Evolutionary conservation across 2,888 invertebrate species (phyloP).

Genomic region (Phengaris arion): DNA sequence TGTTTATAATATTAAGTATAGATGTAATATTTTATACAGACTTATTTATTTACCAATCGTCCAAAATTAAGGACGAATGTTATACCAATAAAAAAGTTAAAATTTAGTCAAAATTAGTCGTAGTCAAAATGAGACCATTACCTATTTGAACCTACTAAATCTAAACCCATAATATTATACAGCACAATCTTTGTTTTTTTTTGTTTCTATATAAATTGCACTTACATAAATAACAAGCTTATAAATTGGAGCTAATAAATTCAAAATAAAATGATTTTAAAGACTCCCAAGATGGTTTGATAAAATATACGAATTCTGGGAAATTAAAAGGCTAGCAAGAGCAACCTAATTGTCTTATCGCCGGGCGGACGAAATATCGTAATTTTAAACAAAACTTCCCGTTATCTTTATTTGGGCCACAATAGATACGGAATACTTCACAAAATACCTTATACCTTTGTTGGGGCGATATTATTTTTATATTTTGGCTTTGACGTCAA

Average conservation of each 20-base stretch:
- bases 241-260: background rate
- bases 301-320: background rate
- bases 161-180: too few species aligned
- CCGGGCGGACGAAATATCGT: background rate
- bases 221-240: background rate
- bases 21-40: too few species aligned
- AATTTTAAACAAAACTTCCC: slow-evolving; percentile 14
- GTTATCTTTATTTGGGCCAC: slow-evolving; percentile 13
- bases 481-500: slow-evolving; percentile 11
- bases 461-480: slow-evolving; percentile 10
- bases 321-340: background rate
- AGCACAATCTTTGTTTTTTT: too few species aligned
- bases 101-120: too few species aligned
- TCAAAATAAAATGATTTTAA: slow-evolving; percentile 13
- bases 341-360: slow-evolving; percentile 18
- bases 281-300: slow-evolving; percentile 6
- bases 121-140: too few species aligned
- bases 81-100: too few species aligned
- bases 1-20: too few species aligned
- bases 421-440: background rate
- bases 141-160: too few species aligned
- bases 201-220: background rate
- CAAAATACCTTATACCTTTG: slow-evolving; percentile 1
- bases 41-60: too few species aligned
- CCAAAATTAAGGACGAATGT: too few species aligned